Conservation (phyloP, 2,797 vertebrate genomes). For the Antennarius maculatus region DNA sequence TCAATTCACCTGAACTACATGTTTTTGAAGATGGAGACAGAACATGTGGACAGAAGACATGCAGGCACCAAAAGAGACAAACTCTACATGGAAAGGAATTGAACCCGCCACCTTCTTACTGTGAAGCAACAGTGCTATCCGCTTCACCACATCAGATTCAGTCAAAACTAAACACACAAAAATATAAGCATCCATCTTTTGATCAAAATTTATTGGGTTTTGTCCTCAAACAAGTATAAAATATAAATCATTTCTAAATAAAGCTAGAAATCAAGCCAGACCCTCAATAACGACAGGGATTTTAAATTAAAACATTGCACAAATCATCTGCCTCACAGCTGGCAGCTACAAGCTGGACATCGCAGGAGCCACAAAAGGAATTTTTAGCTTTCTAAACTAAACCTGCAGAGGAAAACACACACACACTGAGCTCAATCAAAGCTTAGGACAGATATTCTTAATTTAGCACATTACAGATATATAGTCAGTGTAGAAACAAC, state of each 20-base stretch:
- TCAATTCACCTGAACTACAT: no score
- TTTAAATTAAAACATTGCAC: constrained; percentile 77
- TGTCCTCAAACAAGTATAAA: constrained; percentile 83
- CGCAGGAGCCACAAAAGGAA: constrained; percentile 20
- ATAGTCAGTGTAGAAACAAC: constrained; percentile 18
- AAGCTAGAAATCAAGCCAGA: constrained; percentile 70
- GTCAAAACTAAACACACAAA: constrained; percentile 38
- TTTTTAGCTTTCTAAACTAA: constrained; percentile 34
- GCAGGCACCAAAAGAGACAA: no score
- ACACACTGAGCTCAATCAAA: constrained; percentile 19
- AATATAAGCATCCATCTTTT: constrained; percentile 49
- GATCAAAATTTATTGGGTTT: constrained; percentile 79
- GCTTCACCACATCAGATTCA: constrained; percentile 6
- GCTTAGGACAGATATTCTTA: constrained; percentile 26
- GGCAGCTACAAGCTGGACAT: constrained; percentile 52
- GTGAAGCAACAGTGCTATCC: background rate
- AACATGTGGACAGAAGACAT: no score
- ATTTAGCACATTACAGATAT: constrained; percentile 27
- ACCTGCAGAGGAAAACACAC: constrained; percentile 29
- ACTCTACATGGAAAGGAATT: no score
- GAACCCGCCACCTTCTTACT: no score
- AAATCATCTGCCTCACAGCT: constrained; percentile 64
- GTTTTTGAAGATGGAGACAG: no score
- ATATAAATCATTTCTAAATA: constrained; percentile 79
- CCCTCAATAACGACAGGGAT: constrained; percentile 67